Evolutionary conservation across 2,888 invertebrate genomes (phyloP), one percentile per base, ranked within the genome.

Genomic region (Neria commutata): DNA sequence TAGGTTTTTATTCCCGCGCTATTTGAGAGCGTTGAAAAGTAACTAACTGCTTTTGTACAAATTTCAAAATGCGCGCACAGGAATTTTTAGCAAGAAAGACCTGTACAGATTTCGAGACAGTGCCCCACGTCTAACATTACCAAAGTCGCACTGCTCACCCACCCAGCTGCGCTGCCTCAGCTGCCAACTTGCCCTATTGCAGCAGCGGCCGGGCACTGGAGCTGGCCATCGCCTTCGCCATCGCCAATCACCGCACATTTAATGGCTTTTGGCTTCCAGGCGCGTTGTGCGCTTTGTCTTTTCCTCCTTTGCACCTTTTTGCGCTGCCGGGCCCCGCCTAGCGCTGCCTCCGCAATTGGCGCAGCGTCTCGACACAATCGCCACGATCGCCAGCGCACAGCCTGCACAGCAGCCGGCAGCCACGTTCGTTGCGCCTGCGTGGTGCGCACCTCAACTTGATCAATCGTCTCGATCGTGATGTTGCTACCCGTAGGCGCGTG

Each of bases 401-500:
- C n/a, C n/a, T n/a, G n/a, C n/a, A n/a, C n/a, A 11, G 19, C 48
- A 11, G 11, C 24, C 14, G 24, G 37, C 21, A 19, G 42, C 42
- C 3, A 19, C 42, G 4, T 42, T 24, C 24, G 14, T 11, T 47
- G 52, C 24, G 25, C 10, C 40, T 40, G 52, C 42, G 52, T 26
- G 21, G 11, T 16, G 40, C 42, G 34, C 42, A 52, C 48, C 40
- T 56, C 37, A 46, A 57, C 57, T 47, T 57, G 52, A 57, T 57
- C 57, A 57, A 57, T 57, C 53, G 42, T 42, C 19, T 21, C 24
- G 52, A 67, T 72, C 72, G 70, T 67, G 66, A 63, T 66, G 60
- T 67, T 64, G 71, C 72, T 70, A 69, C 71, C 71, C 71, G 69
- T 66, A 67, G 73, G 72, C 73, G 71, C 73, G 73, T 73, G 73